phyloP scores from a whole-genome alignment of 2,888 invertebrate genomes.

The Lasiommata megera region DNA sequence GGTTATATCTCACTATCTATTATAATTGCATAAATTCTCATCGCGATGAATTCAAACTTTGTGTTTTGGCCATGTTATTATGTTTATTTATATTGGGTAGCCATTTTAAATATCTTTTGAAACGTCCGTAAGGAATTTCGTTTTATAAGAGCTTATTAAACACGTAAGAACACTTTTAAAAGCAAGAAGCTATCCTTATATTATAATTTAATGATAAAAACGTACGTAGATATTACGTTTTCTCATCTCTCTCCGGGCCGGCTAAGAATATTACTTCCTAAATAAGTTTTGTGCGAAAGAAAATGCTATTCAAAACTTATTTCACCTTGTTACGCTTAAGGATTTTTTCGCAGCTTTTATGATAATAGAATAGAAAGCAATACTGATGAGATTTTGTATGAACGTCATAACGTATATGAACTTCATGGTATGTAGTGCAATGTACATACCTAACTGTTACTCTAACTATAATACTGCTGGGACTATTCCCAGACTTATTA shows the following conservation, averaged over 20 bases:
- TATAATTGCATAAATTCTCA: no score
- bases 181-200: slow-evolving; percentile 10
- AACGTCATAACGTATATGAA: no score
- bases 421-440: no score
- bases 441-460: no score
- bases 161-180: background rate
- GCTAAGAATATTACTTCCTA: slow-evolving; percentile 19
- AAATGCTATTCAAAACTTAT: slow-evolving; percentile 22
- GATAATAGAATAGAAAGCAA: background rate
- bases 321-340: slow-evolving; percentile 3
- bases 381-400: no score
- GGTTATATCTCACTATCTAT: no score
- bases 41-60: no score
- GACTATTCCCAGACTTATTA: no score
- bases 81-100: no score
- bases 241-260: slow-evolving; percentile 11
- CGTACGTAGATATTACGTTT: slow-evolving; percentile 1
- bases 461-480: no score
- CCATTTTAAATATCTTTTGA: no score
- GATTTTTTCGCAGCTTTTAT: background rate
- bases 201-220: slow-evolving; percentile 10
- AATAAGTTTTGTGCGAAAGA: slow-evolving; percentile 22
- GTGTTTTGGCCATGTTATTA: no score
- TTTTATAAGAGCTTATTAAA: background rate
- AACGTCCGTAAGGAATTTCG: background rate